phyloP scores from a whole-genome alignment of 2,888 invertebrate species.

The Diabrotica balteata region DNA sequence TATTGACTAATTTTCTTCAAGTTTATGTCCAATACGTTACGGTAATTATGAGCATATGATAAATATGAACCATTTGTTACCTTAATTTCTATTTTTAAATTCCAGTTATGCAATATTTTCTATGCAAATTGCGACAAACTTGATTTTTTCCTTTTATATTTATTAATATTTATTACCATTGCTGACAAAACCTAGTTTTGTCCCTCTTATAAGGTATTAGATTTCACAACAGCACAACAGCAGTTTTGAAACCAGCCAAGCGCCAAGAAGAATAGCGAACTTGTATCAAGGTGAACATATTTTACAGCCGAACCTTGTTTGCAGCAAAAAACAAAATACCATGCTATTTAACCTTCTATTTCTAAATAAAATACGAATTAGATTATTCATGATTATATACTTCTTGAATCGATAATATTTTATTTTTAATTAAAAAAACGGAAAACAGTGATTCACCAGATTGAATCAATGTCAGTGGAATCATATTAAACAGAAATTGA shows the following conservation, averaged over 20 bases:
- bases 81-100: too few species aligned
- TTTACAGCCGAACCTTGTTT: conserved; percentile 33
- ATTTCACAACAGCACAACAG: conserved; percentile 9
- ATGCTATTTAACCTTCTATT: conserved; percentile 33
- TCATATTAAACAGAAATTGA: too few species aligned
- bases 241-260: conserved; percentile 17
- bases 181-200: conserved; percentile 12
- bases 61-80: too few species aligned
- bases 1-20: too few species aligned
- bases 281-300: conserved; percentile 31
- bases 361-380: conserved; percentile 33
- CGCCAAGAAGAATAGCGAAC: conserved; percentile 29
- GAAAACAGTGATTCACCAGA: neutral
- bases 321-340: conserved; percentile 34
- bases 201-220: conserved; percentile 8
- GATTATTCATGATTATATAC: conserved; percentile 31
- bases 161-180: neutral
- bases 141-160: too few species aligned
- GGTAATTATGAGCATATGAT: too few species aligned
- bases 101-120: too few species aligned
- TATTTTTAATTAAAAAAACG: conserved; percentile 10
- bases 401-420: conserved; percentile 6
- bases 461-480: conserved; percentile 12
- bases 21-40: too few species aligned
- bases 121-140: too few species aligned